Evolutionary conservation across 2,797 vertebrate species (phyloP).

Genomic region (Apodemus agrarius): DNA sequence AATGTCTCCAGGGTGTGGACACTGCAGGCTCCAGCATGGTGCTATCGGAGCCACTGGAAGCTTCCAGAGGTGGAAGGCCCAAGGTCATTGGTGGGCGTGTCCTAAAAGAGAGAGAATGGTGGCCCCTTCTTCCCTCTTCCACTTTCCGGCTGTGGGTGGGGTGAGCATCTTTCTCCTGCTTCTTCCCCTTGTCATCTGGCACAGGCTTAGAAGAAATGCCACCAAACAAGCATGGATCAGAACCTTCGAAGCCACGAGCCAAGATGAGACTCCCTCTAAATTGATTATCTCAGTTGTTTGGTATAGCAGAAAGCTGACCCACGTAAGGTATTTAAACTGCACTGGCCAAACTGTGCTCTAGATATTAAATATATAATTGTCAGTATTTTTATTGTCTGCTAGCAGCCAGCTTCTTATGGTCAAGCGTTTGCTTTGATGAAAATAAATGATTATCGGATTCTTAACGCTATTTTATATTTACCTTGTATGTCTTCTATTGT

Average conservation of each 20-base stretch:
- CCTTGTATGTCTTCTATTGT: neutral
- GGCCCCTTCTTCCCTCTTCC: neutral
- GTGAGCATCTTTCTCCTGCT: neutral
- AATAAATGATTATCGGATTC: neutral
- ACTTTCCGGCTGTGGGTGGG: too few relatives aligned
- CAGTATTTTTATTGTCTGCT: neutral
- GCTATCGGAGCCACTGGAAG: neutral
- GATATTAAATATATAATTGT: conserved; percentile 9
- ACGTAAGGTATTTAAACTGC: neutral
- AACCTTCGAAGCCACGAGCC: neutral
- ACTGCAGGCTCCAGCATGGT: neutral
- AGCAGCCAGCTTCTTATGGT: neutral
- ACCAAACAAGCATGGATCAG: neutral
- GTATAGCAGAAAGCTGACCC: neutral
- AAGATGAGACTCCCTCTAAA: neutral
- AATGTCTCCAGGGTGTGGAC: too few relatives aligned
- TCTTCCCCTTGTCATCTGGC: too few relatives aligned
- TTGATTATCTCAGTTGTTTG: neutral
- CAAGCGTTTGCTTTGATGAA: conserved; percentile 27
- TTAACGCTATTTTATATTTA: neutral
- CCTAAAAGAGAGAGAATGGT: too few relatives aligned
- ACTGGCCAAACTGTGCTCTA: neutral
- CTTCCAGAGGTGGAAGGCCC: neutral
- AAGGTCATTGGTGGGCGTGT: neutral
- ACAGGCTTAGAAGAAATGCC: neutral